Evolutionary conservation across 2,113 vertebrate genomes (phyloP).

Genomic region (Aphelocoma coerulescens): DNA sequence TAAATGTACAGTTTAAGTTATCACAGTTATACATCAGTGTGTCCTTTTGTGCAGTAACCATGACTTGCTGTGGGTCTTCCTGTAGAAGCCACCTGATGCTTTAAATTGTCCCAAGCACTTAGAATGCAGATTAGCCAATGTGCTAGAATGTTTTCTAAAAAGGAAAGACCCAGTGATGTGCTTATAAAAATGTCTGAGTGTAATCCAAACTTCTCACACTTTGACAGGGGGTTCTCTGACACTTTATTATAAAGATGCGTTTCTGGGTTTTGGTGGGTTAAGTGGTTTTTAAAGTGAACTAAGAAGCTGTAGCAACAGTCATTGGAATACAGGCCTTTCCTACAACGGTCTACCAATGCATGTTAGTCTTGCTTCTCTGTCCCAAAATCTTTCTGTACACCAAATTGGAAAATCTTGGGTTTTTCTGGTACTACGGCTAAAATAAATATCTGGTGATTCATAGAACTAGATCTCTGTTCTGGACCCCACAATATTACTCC

Average conservation of each 20-base stretch:
- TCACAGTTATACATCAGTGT: not conserved
- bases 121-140: not conserved
- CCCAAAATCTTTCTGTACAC: not conserved
- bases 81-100: not conserved
- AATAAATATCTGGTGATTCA: not conserved
- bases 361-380: not conserved
- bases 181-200: not conserved
- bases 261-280: not conserved
- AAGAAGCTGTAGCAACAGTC: not conserved
- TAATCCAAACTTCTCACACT: not conserved
- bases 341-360: not conserved
- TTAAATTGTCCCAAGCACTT: not conserved
- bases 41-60: not conserved
- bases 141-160: not conserved
- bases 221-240: not conserved
- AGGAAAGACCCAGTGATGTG: not conserved
- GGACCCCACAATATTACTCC: not conserved
- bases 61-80: not conserved
- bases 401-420: not conserved
- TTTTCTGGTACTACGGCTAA: not conserved
- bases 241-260: not conserved
- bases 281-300: not conserved
- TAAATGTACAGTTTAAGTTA: not conserved
- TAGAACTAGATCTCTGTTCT: not conserved
- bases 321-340: not conserved